Evolutionary conservation across 2,888 invertebrate species (phyloP).

Genomic region (Sarcophaga variegata): DNA sequence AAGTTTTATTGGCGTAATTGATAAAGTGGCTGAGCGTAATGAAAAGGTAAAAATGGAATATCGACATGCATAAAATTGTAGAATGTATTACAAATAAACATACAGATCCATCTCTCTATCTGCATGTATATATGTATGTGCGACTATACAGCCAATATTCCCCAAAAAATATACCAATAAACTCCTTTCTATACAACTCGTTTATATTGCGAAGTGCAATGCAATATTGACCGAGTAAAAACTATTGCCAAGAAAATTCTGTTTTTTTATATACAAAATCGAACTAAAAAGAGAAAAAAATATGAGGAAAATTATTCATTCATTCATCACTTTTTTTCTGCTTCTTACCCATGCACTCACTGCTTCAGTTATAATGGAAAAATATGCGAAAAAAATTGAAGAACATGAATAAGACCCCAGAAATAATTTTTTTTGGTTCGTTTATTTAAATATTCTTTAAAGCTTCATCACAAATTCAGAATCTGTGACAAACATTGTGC

Average conservation of each 20-base stretch:
- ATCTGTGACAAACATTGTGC: no score
- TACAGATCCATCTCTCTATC: not conserved
- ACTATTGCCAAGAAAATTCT: slow-evolving; percentile 58
- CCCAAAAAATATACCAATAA: no score
- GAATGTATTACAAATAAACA: slow-evolving; percentile 28
- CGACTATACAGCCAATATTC: no score
- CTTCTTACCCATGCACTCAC: not conserved
- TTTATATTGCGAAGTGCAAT: slow-evolving; percentile 22
- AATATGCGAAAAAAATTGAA: no score
- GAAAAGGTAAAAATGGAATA: slow-evolving; percentile 59
- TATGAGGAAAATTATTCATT: slow-evolving; percentile 22
- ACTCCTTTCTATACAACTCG: not conserved
- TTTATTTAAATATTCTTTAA: no score
- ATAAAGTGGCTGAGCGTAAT: slow-evolving; percentile 69
- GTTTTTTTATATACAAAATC: not conserved
- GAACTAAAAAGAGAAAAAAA: not conserved
- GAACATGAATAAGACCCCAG: no score
- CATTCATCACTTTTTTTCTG: slow-evolving; percentile 18
- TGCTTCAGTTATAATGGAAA: slow-evolving; percentile 4
- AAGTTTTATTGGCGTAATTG: slow-evolving; percentile 69
- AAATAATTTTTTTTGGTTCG: no score
- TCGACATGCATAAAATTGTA: slow-evolving; percentile 34
- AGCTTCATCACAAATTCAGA: no score
- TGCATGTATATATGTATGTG: no score
- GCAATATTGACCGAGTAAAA: slow-evolving; percentile 35